Evolutionary conservation across 1,140 invertebrate genomes (phyloP).

Genomic region (Polypedilum pembai): DNA sequence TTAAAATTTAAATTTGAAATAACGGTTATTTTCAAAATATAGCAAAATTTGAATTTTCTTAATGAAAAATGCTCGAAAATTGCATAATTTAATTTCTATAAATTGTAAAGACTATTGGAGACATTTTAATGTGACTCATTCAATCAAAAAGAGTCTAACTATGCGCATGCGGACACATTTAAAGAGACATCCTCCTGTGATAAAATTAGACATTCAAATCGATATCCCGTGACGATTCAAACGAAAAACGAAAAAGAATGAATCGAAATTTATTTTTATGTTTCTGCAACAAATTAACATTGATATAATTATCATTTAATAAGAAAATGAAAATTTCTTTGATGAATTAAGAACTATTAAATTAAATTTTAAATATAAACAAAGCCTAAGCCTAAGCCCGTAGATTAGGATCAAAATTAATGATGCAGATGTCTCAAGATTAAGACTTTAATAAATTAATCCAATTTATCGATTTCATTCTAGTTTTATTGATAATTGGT

Average conservation of each 20-base stretch:
- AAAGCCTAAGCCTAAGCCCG: neutral
- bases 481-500: slow-evolving; percentile 16
- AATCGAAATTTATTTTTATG: too few relatives aligned
- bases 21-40: too few relatives aligned
- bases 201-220: slow-evolving; percentile 2
- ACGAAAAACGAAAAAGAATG: too few relatives aligned
- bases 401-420: too few relatives aligned
- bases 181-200: slow-evolving; percentile 13
- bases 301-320: neutral
- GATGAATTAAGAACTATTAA: neutral
- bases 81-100: neutral
- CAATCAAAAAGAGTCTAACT: neutral
- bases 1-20: too few relatives aligned
- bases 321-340: neutral
- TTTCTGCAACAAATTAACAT: neutral
- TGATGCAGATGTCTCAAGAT: too few relatives aligned
- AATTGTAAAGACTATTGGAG: neutral
- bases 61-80: too few relatives aligned
- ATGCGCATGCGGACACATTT: neutral
- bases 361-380: neutral
- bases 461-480: neutral
- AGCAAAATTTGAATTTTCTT: too few relatives aligned
- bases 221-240: neutral
- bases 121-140: neutral
- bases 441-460: neutral